Evolutionary conservation across 2,797 vertebrate genomes (phyloP), one percentile per base, ranked within the genome.

Genomic region (Lacerta agilis): DNA sequence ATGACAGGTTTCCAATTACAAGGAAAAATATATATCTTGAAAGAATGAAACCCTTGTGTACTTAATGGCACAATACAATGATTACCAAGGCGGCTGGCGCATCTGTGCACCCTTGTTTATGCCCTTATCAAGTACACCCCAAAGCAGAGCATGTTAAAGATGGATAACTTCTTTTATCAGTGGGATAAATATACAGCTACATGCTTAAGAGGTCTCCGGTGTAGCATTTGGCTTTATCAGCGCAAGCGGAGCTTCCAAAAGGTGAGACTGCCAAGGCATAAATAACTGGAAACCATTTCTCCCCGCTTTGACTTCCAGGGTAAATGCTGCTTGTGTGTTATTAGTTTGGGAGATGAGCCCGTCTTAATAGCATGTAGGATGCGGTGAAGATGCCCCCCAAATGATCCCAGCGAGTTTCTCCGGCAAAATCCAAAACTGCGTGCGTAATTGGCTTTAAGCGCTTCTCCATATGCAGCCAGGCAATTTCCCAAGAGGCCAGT

Each of bases 11-110:
- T 95, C 92, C 91, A 93, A 93, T 95, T 95, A 94, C 64, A 93
- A 94, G 91, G 71, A 49, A 91, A 94, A 94, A 96, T 91, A 92
- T 87, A 92, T 87, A 93, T 93, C 89, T 94, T 90, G 88, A 92
- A 92, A 78, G 92, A 95, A 96, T 95, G 82, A 94, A 95, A 88
- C 92, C 92, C 92, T 86, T 88, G 91, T 92, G 95, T 91, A 92
- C 87, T 64, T 92, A 94, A 66, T 86, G 79, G 88, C 0, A 0
- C 87, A 92, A 91, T 90, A 85, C 92, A 91, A 95, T 96, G 94
- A 95, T 95, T 96, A 90, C 91, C 91, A 91, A 94, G 91, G 89
- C 72, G 1, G 90, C 75, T 90, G 91, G 87, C 88, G 85, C 94
- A 95, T 94, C 94, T 96, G 94, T 94, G 93, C 91, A 81, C 86